Evolutionary conservation across 1,140 invertebrate species (phyloP).

Genomic region (Caenorhabditis brenneri): DNA sequence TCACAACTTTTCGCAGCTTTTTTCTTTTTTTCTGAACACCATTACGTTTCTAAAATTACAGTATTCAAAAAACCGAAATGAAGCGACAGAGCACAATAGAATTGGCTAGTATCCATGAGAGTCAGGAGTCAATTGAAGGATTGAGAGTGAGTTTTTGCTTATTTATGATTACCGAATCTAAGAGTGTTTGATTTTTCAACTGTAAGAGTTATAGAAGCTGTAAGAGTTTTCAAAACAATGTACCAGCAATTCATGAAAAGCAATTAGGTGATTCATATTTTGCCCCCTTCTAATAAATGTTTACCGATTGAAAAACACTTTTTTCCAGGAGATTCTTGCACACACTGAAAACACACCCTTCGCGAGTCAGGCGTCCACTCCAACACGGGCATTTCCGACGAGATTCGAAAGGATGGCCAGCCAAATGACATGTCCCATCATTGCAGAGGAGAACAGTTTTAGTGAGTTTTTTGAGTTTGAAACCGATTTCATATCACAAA

Average conservation of each 20-base stretch:
- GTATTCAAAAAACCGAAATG: not conserved
- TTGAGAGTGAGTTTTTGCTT: not conserved
- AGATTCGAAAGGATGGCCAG: slow-evolving; percentile 15
- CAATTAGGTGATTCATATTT: too few species aligned
- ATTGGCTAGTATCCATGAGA: not conserved
- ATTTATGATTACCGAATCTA: too few species aligned
- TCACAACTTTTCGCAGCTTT: not conserved
- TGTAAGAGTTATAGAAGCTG: not conserved
- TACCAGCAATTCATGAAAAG: too few species aligned
- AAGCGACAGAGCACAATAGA: not conserved
- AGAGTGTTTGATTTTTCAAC: not conserved
- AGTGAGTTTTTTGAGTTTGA: too few species aligned
- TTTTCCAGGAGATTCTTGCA: not conserved
- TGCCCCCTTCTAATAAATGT: too few species aligned
- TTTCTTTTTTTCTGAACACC: not conserved
- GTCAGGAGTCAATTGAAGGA: not conserved
- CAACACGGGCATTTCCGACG: not conserved
- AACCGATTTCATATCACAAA: too few species aligned
- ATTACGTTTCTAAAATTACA: too few species aligned
- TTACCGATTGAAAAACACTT: not conserved
- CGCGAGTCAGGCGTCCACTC: not conserved
- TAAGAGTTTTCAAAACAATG: not conserved
- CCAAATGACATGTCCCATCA: not conserved
- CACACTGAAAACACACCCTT: slow-evolving; percentile 2
- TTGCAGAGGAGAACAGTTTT: not conserved